Conservation (phyloP, 2,113 vertebrate genomes). For the Rhinopomastus cyanomelas region DNA sequence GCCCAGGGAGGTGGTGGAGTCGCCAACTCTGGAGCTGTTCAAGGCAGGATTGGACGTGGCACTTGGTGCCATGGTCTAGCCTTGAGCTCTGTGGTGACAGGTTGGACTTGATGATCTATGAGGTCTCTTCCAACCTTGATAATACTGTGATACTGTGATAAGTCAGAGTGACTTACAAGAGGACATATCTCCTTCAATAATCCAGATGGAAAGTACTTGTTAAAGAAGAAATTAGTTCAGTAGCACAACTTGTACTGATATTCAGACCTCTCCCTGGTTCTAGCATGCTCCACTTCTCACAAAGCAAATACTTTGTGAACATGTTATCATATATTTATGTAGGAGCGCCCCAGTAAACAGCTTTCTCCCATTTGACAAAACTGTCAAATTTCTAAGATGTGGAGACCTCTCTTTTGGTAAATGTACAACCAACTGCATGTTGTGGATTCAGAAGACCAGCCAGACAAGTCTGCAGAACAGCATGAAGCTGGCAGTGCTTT, state of each 20-base stretch:
- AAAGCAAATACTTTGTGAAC: neutral
- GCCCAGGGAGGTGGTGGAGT: too few species aligned
- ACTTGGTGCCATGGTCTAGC: too few species aligned
- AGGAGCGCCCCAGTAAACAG: neutral
- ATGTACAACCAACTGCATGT: neutral
- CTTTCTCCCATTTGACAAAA: conserved; percentile 4
- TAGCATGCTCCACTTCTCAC: neutral
- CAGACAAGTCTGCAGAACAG: neutral
- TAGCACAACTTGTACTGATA: neutral
- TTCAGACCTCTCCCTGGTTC: neutral
- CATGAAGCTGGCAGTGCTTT: neutral
- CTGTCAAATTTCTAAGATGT: neutral
- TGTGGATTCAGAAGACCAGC: neutral
- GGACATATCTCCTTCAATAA: conserved; percentile 27
- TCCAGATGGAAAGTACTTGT: neutral
- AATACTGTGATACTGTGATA: too few species aligned
- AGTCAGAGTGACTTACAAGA: conserved; percentile 36
- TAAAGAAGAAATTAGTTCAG: conserved; percentile 6
- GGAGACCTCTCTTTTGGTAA: neutral
- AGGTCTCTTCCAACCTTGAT: too few species aligned
- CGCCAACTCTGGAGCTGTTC: too few species aligned
- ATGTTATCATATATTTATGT: neutral
- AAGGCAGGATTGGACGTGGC: too few species aligned
- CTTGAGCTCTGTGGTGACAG: too few species aligned
- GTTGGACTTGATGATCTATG: too few species aligned